Percentiles rank a stretch among this genome's conserved stretches.
Conservation (phyloP, 2,113 vertebrate species). For the Corythornis vintsioides region DNA sequence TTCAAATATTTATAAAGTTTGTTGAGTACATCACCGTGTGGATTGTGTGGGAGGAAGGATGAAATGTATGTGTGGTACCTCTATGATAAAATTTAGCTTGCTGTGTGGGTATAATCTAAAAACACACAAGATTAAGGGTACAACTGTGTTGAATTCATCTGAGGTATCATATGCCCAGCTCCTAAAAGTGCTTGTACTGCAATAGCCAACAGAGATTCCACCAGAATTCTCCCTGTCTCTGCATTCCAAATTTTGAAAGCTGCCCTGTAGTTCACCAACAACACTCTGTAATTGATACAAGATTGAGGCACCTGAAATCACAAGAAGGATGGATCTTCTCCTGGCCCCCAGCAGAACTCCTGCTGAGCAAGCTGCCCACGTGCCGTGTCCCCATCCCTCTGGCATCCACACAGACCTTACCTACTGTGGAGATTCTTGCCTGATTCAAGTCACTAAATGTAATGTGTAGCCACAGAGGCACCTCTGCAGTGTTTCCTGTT, state of each 20-base stretch:
- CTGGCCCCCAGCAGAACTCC: neutral
- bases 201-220: neutral
- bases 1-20: constrained; percentile 62
- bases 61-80: constrained; percentile 54
- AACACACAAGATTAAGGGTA: neutral
- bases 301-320: neutral
- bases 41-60: constrained; percentile 56
- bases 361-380: neutral
- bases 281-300: neutral
- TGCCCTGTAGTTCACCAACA: neutral
- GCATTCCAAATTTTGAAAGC: neutral
- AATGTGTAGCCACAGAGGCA: neutral
- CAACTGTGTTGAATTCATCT: constrained; percentile 20
- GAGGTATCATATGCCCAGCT: neutral
- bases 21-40: constrained; percentile 25
- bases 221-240: neutral
- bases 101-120: constrained; percentile 50
- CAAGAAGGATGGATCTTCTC: neutral
- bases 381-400: neutral
- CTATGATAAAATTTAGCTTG: constrained; percentile 16
- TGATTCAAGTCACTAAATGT: neutral
- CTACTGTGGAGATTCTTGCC: neutral
- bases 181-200: neutral
- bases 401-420: fast-evolving
- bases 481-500: neutral